Conservation (phyloP, 2,888 invertebrate genomes). For the Cephus pygmeus region DNA sequence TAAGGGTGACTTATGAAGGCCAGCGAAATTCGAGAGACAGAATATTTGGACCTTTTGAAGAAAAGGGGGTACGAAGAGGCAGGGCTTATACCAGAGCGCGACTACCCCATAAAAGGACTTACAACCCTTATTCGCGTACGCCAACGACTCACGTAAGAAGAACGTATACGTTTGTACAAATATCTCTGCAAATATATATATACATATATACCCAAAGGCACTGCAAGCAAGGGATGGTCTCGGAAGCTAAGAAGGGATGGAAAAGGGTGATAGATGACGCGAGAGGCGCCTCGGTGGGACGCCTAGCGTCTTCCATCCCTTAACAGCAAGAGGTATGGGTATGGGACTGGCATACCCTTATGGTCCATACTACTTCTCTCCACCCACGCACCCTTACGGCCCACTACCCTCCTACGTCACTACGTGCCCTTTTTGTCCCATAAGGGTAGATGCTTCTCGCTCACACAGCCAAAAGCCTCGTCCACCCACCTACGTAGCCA, state of each 20-base stretch:
- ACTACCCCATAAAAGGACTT: neutral
- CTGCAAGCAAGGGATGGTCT: neutral
- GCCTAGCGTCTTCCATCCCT: constrained; percentile 44
- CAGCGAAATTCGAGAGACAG: neutral
- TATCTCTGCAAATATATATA: too few relatives aligned
- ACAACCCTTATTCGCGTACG: neutral
- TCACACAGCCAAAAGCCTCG: constrained; percentile 23
- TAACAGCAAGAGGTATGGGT: constrained; percentile 19
- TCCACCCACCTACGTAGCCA: neutral
- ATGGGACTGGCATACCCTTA: too few relatives aligned
- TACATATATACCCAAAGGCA: too few relatives aligned
- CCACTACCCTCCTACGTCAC: neutral
- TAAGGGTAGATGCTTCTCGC: constrained; percentile 17
- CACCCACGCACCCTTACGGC: constrained; percentile 8
- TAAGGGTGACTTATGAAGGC: too few relatives aligned
- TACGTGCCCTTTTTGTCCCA: constrained; percentile 2
- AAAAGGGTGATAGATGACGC: constrained; percentile 46
- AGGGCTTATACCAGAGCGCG: neutral
- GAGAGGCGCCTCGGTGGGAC: constrained; percentile 46
- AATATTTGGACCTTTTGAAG: neutral
- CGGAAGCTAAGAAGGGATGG: constrained; percentile 18
- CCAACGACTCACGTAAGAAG: neutral
- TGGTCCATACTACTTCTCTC: too few relatives aligned
- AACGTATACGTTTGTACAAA: too few relatives aligned
- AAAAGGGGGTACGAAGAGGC: neutral